Evolutionary conservation across 2,888 invertebrate species (phyloP), one percentile per base, ranked within the genome.

Genomic region (Plebejus argus): DNA sequence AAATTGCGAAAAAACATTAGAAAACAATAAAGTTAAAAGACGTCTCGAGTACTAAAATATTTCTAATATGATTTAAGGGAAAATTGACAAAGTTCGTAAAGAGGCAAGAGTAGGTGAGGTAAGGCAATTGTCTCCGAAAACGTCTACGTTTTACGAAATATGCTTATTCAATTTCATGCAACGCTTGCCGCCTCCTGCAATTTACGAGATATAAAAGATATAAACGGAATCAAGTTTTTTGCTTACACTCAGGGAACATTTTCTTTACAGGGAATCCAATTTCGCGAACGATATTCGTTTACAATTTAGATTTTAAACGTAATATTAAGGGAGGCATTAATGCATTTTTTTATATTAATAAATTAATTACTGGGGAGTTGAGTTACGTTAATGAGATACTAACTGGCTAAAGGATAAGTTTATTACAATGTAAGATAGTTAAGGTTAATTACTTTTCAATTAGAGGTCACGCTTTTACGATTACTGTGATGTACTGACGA

Each of bases 81-180:
- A 94, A 94, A 94, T 94, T 93, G 93, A 91, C 93, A 94, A 94
- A 93, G 93, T 94, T 94, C 92, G 91, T 90, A 88, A 91, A 89
- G 89, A 91, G 90, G 89, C 91, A 86, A 86, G 90, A 93, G 92
- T 92, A 93, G 94, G 93, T 94, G 94, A 94, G 93, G 93, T 93
- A 93, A 93, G 94, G 93, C 94, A 94, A 94, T 94, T 94, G 94
- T 94, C 93, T 94, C 92, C 90, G 85, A 93, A 93, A 94, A 94
- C 93, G 94, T 89, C 93, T 93, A 89, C 94, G 89, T 94, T 94
- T 94, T 94, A 92, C 94, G 94, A 93, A 94, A 94, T 94, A 93
- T 93, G 94, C 94, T 94, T 94, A 94, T 94, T 94, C 94, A 94
- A 94, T 94, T 94, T 94, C 94, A 94, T 94, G 94, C 94, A 94